phyloP scores from a whole-genome alignment of 2,888 invertebrate species.

The Hyposoter didymator region DNA sequence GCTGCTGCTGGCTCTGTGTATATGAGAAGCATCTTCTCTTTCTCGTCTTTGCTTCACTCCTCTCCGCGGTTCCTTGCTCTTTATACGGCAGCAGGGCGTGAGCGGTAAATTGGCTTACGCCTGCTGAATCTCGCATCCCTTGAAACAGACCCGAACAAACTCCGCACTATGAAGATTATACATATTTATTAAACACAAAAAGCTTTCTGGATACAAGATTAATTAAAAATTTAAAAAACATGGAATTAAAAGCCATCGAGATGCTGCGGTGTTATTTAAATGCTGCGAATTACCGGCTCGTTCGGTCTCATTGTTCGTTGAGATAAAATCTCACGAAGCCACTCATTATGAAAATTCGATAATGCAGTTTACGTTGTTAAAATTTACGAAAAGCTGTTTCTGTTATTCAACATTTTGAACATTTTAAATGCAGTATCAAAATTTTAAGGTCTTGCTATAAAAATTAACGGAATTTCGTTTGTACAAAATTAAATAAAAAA shows the following conservation, averaged over 20 bases:
- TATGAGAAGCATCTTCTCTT: conserved; percentile 15
- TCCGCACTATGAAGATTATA: conserved; percentile 6
- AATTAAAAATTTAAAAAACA: conserved; percentile 3
- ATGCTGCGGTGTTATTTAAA: not conserved
- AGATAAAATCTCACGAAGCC: not conserved
- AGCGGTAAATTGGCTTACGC: conserved; percentile 80
- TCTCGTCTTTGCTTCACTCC: conserved; percentile 19
- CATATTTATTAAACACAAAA: conserved; percentile 16
- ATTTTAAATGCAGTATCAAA: too few relatives aligned
- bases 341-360: not conserved
- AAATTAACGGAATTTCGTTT: too few relatives aligned
- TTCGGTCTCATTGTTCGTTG: not conserved
- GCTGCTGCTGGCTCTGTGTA: conserved; percentile 16
- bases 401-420: too few relatives aligned
- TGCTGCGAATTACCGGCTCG: not conserved
- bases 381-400: too few relatives aligned
- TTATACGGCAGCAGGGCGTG: conserved; percentile 42
- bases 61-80: conserved; percentile 16
- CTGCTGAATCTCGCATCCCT: conserved; percentile 74
- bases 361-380: too few relatives aligned
- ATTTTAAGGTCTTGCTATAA: too few relatives aligned
- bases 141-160: conserved; percentile 41
- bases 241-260: conserved; percentile 17
- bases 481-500: not conserved
- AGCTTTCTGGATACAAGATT: conserved; percentile 33